Evolutionary conservation across 1,140 invertebrate species (phyloP).

Genomic region (Asobara japonica): DNA sequence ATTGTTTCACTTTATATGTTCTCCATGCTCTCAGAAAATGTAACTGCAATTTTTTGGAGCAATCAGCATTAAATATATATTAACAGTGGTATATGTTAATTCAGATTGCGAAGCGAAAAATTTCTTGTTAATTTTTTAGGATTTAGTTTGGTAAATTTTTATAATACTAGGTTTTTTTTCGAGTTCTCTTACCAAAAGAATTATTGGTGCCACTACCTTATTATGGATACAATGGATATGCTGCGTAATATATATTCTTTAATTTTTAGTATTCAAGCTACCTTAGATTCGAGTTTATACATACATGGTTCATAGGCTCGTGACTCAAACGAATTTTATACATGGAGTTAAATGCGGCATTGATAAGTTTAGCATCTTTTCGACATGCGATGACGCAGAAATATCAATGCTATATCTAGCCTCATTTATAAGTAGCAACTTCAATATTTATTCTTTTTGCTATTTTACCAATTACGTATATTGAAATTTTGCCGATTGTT

Average conservation of each 20-base stretch:
- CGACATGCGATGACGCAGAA: no score
- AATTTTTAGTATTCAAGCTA: not conserved
- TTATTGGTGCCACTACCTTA: not conserved
- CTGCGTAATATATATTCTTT: not conserved
- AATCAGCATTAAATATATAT: constrained; percentile 6
- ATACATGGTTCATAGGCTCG: constrained; percentile 24
- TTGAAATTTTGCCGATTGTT: no score
- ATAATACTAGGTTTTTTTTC: not conserved
- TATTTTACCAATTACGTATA: no score
- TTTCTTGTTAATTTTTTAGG: not conserved
- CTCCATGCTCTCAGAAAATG: constrained; percentile 10
- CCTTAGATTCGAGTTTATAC: constrained; percentile 24
- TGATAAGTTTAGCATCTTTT: no score
- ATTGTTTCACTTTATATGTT: not conserved
- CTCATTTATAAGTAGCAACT: no score
- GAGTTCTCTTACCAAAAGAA: not conserved
- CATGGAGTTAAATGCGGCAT: no score
- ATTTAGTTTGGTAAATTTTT: not conserved
- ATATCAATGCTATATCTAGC: no score
- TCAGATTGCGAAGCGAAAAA: not conserved
- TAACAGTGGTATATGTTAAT: not conserved
- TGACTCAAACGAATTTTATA: constrained; percentile 28
- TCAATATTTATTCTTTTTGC: no score
- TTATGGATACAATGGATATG: constrained; percentile 8
- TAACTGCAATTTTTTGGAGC: not conserved